Percentiles rank a stretch among this genome's conserved stretches.
phyloP scores from a whole-genome alignment of 2,888 invertebrate species.

The Exocentrus adspersus region DNA sequence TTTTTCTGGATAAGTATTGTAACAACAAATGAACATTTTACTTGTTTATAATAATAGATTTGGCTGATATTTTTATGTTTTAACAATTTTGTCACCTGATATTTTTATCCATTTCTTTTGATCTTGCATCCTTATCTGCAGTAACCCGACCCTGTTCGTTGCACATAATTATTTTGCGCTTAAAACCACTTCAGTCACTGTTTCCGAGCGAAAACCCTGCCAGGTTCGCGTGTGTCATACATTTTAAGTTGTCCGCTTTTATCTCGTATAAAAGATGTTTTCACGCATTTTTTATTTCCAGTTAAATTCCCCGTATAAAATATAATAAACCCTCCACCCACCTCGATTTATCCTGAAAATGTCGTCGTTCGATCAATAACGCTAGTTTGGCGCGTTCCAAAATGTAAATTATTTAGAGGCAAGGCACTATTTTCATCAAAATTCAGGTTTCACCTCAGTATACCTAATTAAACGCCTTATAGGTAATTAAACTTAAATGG shows the following conservation, averaged over 20 bases:
- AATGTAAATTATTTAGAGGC: conserved; percentile 1
- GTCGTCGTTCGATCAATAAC: neutral
- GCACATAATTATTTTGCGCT: neutral
- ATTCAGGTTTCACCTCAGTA: too few species aligned
- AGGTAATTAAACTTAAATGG: neutral
- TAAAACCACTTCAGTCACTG: neutral
- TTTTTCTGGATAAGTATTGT: too few species aligned
- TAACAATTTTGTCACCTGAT: neutral
- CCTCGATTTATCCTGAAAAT: neutral
- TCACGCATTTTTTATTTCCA: neutral
- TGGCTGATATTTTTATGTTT: too few species aligned
- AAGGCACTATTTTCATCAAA: too few species aligned
- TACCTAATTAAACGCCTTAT: neutral
- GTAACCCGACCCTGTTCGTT: neutral
- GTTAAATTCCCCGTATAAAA: neutral
- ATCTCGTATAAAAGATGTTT: neutral
- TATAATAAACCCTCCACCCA: neutral
- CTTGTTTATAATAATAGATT: too few species aligned
- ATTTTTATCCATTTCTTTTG: neutral
- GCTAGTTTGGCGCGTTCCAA: neutral
- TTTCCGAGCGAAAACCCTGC: neutral
- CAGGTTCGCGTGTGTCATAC: neutral
- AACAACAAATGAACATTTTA: too few species aligned
- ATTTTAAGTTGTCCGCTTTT: neutral
- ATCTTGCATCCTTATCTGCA: conserved; percentile 1